Evolutionary conservation across 2,888 invertebrate genomes (phyloP).

Genomic region (Himalopsyche anomala): DNA sequence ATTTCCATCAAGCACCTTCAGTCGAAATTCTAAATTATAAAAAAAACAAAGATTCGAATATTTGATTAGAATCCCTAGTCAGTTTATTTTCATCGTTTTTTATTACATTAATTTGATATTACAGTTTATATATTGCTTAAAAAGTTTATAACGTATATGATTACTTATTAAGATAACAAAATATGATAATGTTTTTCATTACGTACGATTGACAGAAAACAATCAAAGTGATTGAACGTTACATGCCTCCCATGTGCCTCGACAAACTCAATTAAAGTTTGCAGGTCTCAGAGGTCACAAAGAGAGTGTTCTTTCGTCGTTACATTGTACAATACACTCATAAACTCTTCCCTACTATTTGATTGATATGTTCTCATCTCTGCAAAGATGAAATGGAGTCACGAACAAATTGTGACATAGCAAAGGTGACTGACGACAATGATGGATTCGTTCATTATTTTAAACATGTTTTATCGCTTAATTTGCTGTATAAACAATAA

Average conservation of each 20-base stretch:
- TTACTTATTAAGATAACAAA: no score
- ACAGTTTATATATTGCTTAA: no score
- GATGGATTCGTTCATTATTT: background rate
- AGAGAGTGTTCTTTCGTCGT: constrained; percentile 36
- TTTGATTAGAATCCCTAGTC: no score
- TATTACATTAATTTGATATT: no score
- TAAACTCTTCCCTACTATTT: constrained; percentile 32
- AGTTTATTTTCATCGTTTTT: no score
- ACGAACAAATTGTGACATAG: constrained; percentile 28
- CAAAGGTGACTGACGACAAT: constrained; percentile 36
- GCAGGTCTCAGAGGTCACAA: constrained; percentile 50
- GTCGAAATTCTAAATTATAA: no score
- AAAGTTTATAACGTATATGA: no score
- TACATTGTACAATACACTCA: constrained; percentile 24
- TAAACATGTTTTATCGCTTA: no score
- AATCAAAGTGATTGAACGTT: constrained; percentile 42
- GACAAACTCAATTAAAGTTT: constrained; percentile 64
- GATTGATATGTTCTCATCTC: constrained; percentile 53
- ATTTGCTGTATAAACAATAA: no score
- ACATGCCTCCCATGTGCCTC: constrained; percentile 47
- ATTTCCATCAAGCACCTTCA: no score
- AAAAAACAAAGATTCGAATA: no score
- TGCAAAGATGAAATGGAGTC: constrained; percentile 45
- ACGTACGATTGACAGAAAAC: background rate
- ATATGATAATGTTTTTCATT: background rate